Base-by-base conservation (phyloP, 1,140 invertebrate genomes). In the Lethocerus indicus region DNA sequence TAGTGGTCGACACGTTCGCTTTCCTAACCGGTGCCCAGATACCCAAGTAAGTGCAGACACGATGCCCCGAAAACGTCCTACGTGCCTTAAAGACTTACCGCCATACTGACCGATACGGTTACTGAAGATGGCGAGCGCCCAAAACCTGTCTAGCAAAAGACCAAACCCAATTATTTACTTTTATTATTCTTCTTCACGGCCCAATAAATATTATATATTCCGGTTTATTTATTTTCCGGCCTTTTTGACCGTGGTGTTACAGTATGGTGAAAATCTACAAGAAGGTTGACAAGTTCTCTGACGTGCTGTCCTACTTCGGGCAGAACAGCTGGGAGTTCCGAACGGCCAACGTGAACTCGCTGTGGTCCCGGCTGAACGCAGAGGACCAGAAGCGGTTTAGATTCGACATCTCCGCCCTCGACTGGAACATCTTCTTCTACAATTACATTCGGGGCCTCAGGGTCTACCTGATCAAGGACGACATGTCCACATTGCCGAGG, bases 261-360 rank as follows among this genome's bases (percentile, higher is more conserved):
- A 86, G 83, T 63, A 71, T 87, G 68, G 68, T 75, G 29, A 74
- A 75, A 56, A 73, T 83, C 2, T 85, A 87, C 58, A 68, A 68
- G 23, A 83, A 82, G 63, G 75, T 88, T 35, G 71, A 79, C 51
- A 79, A 81, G 59, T 78, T 83, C 46, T 73, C 76, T 21, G 64
- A 66, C 18, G 74, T 77, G 2, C 64, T 87, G 13, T 70, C 77
- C 39, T 87, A 78, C 60, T 88, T 88, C 60, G 75, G 75, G 12
- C 69, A 71, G 0, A 67, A 74, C 39, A 67, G 79, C 54, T 88
- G 83, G 76, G 68, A 71, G 26, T 86, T 87, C 56, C 63, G 70
- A 18, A 81, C 79, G 55, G 64, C 72, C 0, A 87, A 87, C 59
- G 68, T 75, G 0, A 66, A 73, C 12, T 54, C 59, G 14, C 63